phyloP scores from a whole-genome alignment of 1,140 invertebrate species.

The Sweltsa coloradensis region DNA sequence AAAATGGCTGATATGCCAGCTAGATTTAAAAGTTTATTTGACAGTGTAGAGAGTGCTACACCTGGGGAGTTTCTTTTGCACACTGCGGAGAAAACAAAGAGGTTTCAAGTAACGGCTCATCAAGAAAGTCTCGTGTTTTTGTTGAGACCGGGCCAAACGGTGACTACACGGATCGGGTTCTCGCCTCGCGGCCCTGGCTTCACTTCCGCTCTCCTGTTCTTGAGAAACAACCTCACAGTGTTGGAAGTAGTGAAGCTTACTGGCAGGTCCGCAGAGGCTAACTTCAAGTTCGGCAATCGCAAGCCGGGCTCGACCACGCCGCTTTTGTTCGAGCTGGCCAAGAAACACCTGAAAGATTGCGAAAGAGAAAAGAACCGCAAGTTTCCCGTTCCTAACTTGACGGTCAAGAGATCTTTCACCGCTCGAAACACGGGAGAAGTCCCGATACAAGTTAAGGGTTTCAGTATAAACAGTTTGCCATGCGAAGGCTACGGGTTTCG shows the following conservation, averaged over 20 bases:
- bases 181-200: conserved; percentile 24
- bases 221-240: conserved; percentile 87
- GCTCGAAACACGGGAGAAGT: conserved; percentile 80
- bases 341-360: conserved; percentile 75
- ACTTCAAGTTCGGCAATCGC: conserved; percentile 84
- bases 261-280: conserved; percentile 70
- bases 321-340: conserved; percentile 71
- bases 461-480: conserved; percentile 56
- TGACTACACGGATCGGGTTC: conserved; percentile 29
- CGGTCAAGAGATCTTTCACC: conserved; percentile 73
- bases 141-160: conserved; percentile 32
- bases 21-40: too few relatives aligned
- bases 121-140: conserved; percentile 19
- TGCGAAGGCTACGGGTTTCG: conserved; percentile 84
- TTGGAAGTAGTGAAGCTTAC: conserved; percentile 72
- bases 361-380: conserved; percentile 40
- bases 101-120: too few relatives aligned
- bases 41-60: too few relatives aligned
- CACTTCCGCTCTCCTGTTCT: conserved; percentile 30
- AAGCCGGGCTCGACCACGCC: conserved; percentile 61
- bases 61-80: too few relatives aligned
- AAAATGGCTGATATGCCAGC: too few relatives aligned
- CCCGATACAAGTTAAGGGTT: conserved; percentile 58
- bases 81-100: too few relatives aligned
- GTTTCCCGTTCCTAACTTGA: conserved; percentile 50